Evolutionary conservation across 2,797 vertebrate genomes (phyloP), one percentile per base, ranked within the genome.

Genomic region (Rhyacichthys aspro): DNA sequence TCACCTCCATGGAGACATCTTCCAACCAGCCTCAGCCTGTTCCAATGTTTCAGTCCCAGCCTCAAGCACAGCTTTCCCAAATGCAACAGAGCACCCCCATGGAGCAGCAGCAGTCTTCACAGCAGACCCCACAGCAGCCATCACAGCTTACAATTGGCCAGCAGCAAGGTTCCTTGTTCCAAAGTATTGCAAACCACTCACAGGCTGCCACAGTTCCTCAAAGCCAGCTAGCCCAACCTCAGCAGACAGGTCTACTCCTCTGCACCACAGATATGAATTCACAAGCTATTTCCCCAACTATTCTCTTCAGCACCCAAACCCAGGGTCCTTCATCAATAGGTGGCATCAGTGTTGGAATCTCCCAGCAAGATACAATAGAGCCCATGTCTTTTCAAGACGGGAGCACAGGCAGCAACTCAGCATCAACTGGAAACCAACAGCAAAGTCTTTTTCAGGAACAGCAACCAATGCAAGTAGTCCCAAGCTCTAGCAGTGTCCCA

Each of bases 361-460:
- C 93, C 63, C 95, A 92, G 73, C 89, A 92, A 64, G 95, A 96
- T n/a, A 88, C 94, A 14, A 70, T 88, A 37, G 94, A 96, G 86
- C 92, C 95, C 67, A 96, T 98, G 94, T 95, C 96, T 33, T 99
- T 98, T 86, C 95, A 97, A 89, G 95, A 92, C 71, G 95, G 95
- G 85, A 92, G 89, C 49, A 84, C 93, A 28, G 89, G 90, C 53
- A 88, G 86, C 70, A 94, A 86, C 55, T 77, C 93, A 0, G 43
- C 41, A 44, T 67, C 89, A 11, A 36, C 68, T 7, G 74, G 78
- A 11, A 89, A 89, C 57, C 90, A 91, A 72, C 95, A 94, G 67
- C 91, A 91, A 42, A 67, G 88, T 43, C 90, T 97, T 72, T 97
- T 97, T 89, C 98, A 97, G 78, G 94, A 94, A 64, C 96, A 96